These are phyloP conservation scores for Emmelina monodactyla DNA, from an alignment of 2,888 invertebrate species.

Conservation along the genomic window DNA sequence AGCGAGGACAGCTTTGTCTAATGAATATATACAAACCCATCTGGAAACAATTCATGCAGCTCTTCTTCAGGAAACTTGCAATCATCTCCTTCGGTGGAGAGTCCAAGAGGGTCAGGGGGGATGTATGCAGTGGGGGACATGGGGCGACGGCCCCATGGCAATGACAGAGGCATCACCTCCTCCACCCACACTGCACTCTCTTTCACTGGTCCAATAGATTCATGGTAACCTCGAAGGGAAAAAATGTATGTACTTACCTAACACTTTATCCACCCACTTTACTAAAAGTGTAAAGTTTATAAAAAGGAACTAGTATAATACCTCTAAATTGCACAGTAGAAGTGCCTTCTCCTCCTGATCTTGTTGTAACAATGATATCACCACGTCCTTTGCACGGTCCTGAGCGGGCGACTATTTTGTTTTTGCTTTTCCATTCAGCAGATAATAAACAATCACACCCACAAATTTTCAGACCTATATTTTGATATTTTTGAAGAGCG, in stretches of 20 bases:
- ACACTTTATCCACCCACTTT: no score
- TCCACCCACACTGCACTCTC: slow-evolving; percentile 99
- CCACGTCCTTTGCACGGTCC: slow-evolving; percentile 92
- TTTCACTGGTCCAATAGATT: slow-evolving; percentile 91
- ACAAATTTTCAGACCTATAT: slow-evolving; percentile 90
- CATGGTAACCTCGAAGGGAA: slow-evolving; percentile 73
- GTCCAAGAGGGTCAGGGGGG: slow-evolving; percentile 91
- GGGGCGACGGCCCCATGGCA: slow-evolving; percentile 85
- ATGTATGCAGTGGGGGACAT: slow-evolving; percentile 86
- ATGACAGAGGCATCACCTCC: slow-evolving; percentile 84
- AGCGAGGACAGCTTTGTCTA: no score
- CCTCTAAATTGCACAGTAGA: slow-evolving; percentile 90
- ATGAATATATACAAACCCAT: no score
- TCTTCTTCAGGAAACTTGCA: slow-evolving; percentile 92
- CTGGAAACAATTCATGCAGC: slow-evolving; percentile 87
- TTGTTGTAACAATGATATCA: slow-evolving; percentile 89
- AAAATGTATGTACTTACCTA: no score
- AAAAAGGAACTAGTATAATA: slow-evolving; percentile 19
- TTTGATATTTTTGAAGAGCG: not conserved
- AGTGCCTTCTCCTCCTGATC: slow-evolving; percentile 85
- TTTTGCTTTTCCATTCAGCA: slow-evolving; percentile 97
- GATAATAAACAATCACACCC: slow-evolving; percentile 94
- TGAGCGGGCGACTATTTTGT: slow-evolving; percentile 95
- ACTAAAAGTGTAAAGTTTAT: not conserved
- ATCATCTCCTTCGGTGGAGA: slow-evolving; percentile 92